Conservation (phyloP, 2,113 vertebrate species). For the Rhabdornis inornatus region DNA sequence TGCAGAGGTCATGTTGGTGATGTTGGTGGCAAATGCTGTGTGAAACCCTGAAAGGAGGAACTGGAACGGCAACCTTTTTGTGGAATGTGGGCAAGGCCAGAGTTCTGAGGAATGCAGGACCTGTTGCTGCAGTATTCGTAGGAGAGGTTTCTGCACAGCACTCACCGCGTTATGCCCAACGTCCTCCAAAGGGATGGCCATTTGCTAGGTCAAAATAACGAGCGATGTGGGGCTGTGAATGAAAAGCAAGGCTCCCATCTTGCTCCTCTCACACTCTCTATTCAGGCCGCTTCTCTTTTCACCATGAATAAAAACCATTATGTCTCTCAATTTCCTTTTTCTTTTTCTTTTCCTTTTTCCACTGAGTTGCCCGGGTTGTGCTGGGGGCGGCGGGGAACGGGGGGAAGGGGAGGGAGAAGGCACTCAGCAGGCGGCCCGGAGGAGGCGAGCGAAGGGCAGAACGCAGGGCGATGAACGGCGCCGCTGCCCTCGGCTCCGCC, state of each 20-base stretch:
- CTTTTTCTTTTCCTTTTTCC: too few relatives aligned
- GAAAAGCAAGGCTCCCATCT: background rate
- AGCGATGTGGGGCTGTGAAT: background rate
- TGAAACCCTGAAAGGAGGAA: background rate
- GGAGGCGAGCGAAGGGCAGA: background rate
- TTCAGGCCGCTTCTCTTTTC: background rate
- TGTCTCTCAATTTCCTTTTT: accelerated
- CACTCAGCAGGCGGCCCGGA: background rate
- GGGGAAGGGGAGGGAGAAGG: background rate
- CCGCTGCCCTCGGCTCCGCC: background rate
- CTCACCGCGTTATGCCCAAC: accelerated
- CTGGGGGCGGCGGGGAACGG: background rate
- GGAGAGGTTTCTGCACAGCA: background rate
- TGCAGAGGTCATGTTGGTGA: too few relatives aligned
- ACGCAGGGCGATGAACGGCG: background rate
- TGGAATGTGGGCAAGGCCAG: background rate
- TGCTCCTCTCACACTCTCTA: background rate
- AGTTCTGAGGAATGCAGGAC: background rate
- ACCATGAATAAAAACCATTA: background rate
- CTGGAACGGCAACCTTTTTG: background rate
- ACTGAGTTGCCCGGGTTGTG: background rate
- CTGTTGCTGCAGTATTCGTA: background rate
- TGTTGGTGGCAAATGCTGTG: background rate
- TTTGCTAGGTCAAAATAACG: background rate
- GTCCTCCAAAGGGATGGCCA: background rate